Base-by-base conservation (phyloP, 2,888 invertebrate species). In the Phytoseiulus persimilis region DNA sequence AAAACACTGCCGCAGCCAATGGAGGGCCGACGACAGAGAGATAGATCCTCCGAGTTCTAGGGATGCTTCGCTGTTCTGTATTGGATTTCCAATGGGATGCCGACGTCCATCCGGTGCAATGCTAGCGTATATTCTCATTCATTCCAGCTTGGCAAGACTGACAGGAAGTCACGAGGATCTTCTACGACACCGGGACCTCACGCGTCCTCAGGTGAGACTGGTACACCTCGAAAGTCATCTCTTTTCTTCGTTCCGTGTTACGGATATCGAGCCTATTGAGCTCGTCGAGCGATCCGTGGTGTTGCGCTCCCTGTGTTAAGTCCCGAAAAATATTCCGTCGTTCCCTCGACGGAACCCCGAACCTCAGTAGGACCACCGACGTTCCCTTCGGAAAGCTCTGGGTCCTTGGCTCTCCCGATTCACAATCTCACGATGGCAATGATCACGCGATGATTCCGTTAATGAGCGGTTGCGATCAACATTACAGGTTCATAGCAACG, bases 151-250 rank as follows among this genome's bases (percentile, higher is more conserved):
- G 87, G 87, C 87, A 32, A 33, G 87, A 87, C 33, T 87, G n/a
- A 87, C 87, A 33, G 87, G 87, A 28, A 87, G 87, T 45, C 87
- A 87, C 87, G 87, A 87, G 45, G 87, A 87, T 32, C 87, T 87
- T 23, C 31, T 87, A 5, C 87, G 87, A 31, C 87, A 87, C 23
- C 87, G 87, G 14, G 87, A 87, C n/a, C 87, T 87, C 32, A 87
- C 87, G 28, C 31, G 87, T 28, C 32, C 87, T 33, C 32, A 87
- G 87, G 87, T 33, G 45, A 87, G 32, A 39, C 23, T 1, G 28
- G 14, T 14, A 14, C 6, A 46, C 23, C 9, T 14, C 28, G 46
- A 14, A 46, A 46, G 65, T 65, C 65, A 18, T 65, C 14, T 3
- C 18, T 65, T 65, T 14, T 65, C 65, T 28, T 65, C 28, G 28